phyloP scores from a whole-genome alignment of 2,888 invertebrate genomes.

The Rhagonycha lutea region DNA sequence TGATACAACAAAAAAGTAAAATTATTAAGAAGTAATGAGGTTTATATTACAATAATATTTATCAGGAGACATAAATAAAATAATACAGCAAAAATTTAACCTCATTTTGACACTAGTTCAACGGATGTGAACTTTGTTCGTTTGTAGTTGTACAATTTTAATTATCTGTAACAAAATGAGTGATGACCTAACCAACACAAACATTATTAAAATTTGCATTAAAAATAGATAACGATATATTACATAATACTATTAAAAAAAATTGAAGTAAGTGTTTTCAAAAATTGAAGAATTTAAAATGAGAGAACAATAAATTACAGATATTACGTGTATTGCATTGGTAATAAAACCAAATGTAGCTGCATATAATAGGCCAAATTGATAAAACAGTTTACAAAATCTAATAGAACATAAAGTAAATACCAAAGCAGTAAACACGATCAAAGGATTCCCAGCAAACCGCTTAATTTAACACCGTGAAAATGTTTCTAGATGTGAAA shows the following conservation, averaged over 20 bases:
- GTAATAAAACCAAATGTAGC: not conserved
- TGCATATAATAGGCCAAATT: slow-evolving; percentile 2
- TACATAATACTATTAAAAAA: not conserved
- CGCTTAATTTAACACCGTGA: not conserved
- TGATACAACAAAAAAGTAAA: not conserved
- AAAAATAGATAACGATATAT: not conserved
- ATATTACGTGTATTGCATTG: not conserved
- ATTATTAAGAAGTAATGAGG: not conserved
- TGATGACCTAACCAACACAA: not conserved
- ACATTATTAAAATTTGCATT: not conserved
- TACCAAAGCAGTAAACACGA: slow-evolving; percentile 13
- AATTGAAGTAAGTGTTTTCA: not conserved
- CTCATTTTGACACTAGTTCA: not conserved
- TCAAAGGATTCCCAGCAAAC: not conserved
- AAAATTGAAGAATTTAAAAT: not conserved
- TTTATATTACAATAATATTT: not conserved
- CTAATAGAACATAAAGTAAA: slow-evolving; percentile 23
- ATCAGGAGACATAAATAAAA: not conserved
- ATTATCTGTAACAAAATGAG: not conserved
- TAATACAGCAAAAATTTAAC: not conserved
- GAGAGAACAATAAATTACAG: not conserved
- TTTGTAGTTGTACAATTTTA: not conserved
- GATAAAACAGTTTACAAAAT: slow-evolving; percentile 23
- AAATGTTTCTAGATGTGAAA: not conserved
- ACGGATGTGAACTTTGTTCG: not conserved